phyloP scores from a whole-genome alignment of 2,113 vertebrate species.

The Podilymbus podiceps region DNA sequence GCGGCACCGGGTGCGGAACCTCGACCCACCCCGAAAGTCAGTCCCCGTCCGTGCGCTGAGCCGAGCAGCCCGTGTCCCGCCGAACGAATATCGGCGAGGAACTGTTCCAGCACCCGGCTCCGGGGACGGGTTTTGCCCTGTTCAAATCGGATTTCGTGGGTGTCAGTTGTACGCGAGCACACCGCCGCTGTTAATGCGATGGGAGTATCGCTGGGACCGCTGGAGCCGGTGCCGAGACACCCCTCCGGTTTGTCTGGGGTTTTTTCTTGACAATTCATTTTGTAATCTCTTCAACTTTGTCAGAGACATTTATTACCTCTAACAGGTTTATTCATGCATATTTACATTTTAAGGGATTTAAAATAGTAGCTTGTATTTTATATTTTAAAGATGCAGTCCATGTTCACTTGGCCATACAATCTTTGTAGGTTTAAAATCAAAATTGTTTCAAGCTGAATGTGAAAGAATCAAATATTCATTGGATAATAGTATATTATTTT shows the following conservation, averaged over 20 bases:
- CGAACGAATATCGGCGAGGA: not conserved
- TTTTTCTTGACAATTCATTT: conserved; percentile 8
- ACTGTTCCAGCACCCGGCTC: not conserved
- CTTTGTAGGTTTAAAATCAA: conserved; percentile 31
- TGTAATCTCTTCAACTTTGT: conserved; percentile 39
- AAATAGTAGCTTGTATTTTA: conserved; percentile 37
- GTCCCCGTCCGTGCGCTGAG: not conserved
- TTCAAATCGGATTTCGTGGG: not conserved
- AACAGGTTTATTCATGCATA: conserved; percentile 41
- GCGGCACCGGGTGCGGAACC: not conserved
- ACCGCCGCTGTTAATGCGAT: not conserved
- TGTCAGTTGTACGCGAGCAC: not conserved
- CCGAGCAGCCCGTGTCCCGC: not conserved
- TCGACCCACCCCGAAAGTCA: not conserved
- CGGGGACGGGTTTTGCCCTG: not conserved
- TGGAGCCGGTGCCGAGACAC: not conserved
- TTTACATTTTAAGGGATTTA: conserved; percentile 37
- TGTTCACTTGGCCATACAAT: not conserved
- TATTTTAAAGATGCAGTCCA: conserved; percentile 1
- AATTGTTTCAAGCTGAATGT: conserved; percentile 41
- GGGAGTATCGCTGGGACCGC: not conserved
- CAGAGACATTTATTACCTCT: conserved; percentile 13
- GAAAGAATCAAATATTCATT: conserved; percentile 54
- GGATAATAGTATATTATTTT: conserved; percentile 64
- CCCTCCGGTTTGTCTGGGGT: not conserved